These are phyloP conservation scores for Neoascia interrupta DNA, from an alignment of 2,888 invertebrate species.

Conservation along the genomic window DNA sequence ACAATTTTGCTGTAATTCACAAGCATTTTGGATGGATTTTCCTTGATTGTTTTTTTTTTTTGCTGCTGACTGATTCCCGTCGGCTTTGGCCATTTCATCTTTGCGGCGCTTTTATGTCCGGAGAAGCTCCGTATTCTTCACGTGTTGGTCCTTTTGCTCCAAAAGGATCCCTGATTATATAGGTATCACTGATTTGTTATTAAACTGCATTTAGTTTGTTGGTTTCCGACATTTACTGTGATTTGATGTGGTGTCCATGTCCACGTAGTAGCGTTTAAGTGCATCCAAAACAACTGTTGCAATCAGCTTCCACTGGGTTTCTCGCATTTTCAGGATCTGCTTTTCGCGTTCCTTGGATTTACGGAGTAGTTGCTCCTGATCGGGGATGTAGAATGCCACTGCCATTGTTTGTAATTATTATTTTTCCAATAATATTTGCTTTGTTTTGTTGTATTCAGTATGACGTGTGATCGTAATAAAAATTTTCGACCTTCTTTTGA, in stretches of 20 bases:
- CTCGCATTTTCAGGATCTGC: slow-evolving; percentile 74
- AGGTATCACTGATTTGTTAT: slow-evolving; percentile 18
- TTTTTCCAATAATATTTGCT: slow-evolving; percentile 41
- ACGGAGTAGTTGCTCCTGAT: slow-evolving; percentile 75
- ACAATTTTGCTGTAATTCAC: background rate
- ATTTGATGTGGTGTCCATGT: slow-evolving; percentile 24
- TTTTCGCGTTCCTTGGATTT: slow-evolving; percentile 76
- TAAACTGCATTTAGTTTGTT: slow-evolving; percentile 6
- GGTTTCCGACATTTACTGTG: background rate
- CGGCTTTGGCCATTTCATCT: slow-evolving; percentile 14
- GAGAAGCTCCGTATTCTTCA: slow-evolving; percentile 15
- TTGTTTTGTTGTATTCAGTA: slow-evolving; percentile 55
- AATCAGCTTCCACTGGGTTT: slow-evolving; percentile 74
- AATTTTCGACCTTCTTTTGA: slow-evolving; percentile 24
- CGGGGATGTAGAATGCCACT: slow-evolving; percentile 77
- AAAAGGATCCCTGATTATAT: slow-evolving; percentile 20
- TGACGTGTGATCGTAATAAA: background rate
- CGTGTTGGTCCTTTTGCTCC: slow-evolving; percentile 14
- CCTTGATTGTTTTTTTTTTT: background rate
- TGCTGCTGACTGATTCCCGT: slow-evolving; percentile 34
- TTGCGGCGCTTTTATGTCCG: background rate
- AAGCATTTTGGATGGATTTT: too few species aligned
- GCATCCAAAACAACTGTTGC: slow-evolving; percentile 73
- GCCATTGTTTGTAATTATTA: slow-evolving; percentile 73
- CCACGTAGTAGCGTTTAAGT: slow-evolving; percentile 55